These are phyloP conservation scores for Apis florea DNA, from an alignment of 1,140 invertebrate genomes.

Conservation along the genomic window DNA sequence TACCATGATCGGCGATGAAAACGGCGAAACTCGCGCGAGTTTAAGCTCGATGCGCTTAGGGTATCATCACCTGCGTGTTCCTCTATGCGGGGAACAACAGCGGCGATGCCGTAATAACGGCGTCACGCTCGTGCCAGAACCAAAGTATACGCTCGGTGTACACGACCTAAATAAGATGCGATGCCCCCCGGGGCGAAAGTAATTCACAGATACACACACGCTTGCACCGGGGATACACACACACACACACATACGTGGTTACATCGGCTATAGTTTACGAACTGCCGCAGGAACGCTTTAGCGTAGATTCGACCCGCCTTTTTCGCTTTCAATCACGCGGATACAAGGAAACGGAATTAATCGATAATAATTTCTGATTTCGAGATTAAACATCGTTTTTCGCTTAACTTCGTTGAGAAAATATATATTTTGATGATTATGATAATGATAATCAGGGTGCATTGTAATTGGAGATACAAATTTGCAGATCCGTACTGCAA, in stretches of 20 bases:
- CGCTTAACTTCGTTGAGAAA: too few relatives aligned
- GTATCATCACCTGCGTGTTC: constrained; percentile 52
- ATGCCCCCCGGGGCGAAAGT: constrained; percentile 80
- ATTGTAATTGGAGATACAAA: neutral
- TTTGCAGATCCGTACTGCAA: neutral
- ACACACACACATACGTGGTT: constrained; percentile 13
- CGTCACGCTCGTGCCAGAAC: constrained; percentile 66
- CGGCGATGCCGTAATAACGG: constrained; percentile 66
- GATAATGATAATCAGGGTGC: too few relatives aligned
- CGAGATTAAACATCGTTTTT: too few relatives aligned
- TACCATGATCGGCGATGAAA: neutral
- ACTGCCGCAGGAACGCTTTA: constrained; percentile 41
- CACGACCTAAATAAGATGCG: constrained; percentile 81
- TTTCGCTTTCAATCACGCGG: constrained; percentile 2
- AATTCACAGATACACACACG: constrained; percentile 74
- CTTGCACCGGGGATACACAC: constrained; percentile 29
- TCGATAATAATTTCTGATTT: too few relatives aligned
- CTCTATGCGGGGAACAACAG: neutral
- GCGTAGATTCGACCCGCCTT: constrained; percentile 37
- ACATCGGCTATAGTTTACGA: constrained; percentile 45
- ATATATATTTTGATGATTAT: too few relatives aligned
- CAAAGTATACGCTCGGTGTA: constrained; percentile 74
- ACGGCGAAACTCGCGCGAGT: neutral
- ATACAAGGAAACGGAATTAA: too few relatives aligned
- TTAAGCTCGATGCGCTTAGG: constrained; percentile 10